Evolutionary conservation across 2,113 vertebrate genomes (phyloP), one percentile per base, ranked within the genome.

Genomic region (Meriones unguiculatus): DNA sequence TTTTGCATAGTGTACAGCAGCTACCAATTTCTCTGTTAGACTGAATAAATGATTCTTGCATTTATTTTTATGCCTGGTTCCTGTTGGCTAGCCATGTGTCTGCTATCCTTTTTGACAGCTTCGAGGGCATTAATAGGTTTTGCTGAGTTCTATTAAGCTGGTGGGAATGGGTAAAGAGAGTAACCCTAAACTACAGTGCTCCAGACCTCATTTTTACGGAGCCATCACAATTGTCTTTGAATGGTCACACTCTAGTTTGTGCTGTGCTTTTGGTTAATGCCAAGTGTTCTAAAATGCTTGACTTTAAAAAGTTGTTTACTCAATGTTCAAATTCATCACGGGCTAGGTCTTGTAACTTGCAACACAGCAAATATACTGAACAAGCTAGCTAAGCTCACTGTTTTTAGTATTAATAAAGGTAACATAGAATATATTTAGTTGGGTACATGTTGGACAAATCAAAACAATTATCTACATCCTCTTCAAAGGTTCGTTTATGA

Each of bases 361-460:
- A 67, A 76, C 28, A 87, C 11, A 52, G 57, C 1, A 95, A 82
- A 82, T 28, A 64, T 82, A 82, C 69, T 20, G 88, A 91, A 65
- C 28, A 73, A 93, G 8, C 1, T 87, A 87, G 17, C 32, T 24
- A 76, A 84, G 38, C 28, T 35, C 7, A 32, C 52, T 78, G 54
- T 28, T 89, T 84, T 64, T 65, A 78, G 15, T 35, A 93, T 62
- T 59, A 87, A 54, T 41, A 85, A 91, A 62, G 32, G 87, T 76
- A 84, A 91, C 38, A 73, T 30, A 80, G 46, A 80, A 11, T 57
- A 67, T 7, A 30, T 38, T 65, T 30, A 50, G 20, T 67, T 87
- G 64, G 78, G 50, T n/a, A 94, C 38, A 70, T 87, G 46, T 8
- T 87, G 50, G 92, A 62, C 12, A 91, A 91, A 96, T 78, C 52